phyloP scores from a whole-genome alignment of 2,797 vertebrate species.

The Protosalanx chinensis region DNA sequence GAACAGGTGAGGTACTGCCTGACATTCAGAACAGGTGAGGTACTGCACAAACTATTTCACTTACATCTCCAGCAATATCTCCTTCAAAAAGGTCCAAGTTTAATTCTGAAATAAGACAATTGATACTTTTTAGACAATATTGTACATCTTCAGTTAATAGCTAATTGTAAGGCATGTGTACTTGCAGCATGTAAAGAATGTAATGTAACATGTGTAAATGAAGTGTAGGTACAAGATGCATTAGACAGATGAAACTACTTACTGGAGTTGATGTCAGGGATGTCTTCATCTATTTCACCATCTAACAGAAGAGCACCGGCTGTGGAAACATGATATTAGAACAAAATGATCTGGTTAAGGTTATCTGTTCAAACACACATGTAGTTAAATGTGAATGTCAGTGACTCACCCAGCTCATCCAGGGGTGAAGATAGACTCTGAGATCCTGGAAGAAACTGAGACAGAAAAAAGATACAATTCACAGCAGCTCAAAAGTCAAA shows the following conservation, averaged over 20 bases:
- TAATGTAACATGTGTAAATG: not conserved
- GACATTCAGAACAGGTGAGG: too few relatives aligned
- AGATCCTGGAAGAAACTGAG: slow-evolving; percentile 52
- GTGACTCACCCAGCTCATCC: not conserved
- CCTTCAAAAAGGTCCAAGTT: slow-evolving; percentile 82
- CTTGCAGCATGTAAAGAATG: not conserved
- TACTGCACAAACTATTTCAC: slow-evolving; percentile 44
- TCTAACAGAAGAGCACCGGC: slow-evolving; percentile 15
- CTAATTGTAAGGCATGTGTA: not conserved
- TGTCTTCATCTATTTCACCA: slow-evolving; percentile 72
- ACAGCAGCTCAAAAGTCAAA: not conserved
- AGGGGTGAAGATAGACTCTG: slow-evolving; percentile 43
- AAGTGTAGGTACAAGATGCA: not conserved
- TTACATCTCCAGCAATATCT: slow-evolving; percentile 83
- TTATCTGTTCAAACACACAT: not conserved
- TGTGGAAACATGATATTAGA: not conserved
- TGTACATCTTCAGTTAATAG: not conserved
- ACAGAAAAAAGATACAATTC: slow-evolving; percentile 17
- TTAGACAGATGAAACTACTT: slow-evolving; percentile 2
- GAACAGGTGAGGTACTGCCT: too few relatives aligned
- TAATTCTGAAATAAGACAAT: slow-evolving; percentile 64
- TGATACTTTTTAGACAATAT: not conserved
- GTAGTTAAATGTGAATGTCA: not conserved
- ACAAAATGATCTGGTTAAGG: too few relatives aligned
- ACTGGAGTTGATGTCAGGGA: slow-evolving; percentile 86